A percentile compares a stretch with the other conserved stretches of the same genome.
Conservation (phyloP, 2,888 invertebrate genomes). For the Reticulitermes lucifugus region DNA sequence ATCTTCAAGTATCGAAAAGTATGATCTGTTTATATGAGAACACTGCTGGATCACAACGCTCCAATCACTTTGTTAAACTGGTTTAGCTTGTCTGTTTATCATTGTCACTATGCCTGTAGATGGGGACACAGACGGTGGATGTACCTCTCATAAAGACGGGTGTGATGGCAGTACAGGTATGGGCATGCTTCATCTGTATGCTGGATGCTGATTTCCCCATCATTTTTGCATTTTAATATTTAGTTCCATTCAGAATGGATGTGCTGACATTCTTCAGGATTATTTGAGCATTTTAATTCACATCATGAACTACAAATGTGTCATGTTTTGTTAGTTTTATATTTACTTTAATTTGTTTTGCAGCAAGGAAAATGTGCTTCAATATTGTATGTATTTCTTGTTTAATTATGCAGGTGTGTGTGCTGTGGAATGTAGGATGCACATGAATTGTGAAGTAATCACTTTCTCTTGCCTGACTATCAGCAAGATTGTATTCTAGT, state of each 20-base stretch:
- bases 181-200: constrained; percentile 34
- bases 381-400: not conserved
- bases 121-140: constrained; percentile 81
- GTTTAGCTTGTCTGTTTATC: constrained; percentile 45
- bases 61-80: not conserved
- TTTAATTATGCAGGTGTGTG: constrained; percentile 13
- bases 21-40: not conserved
- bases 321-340: constrained; percentile 20
- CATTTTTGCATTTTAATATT: constrained; percentile 1
- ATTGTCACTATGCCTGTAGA: constrained; percentile 53
- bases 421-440: constrained; percentile 6
- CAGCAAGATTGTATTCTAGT: not conserved
- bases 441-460: not conserved
- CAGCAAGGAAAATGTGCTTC: constrained; percentile 24
- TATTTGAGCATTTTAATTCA: constrained; percentile 16
- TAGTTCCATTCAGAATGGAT: constrained; percentile 6
- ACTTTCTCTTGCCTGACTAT: constrained; percentile 10
- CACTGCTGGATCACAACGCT: not conserved
- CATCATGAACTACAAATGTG: not conserved
- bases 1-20: not conserved
- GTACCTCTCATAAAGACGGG: constrained; percentile 92
- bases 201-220: constrained; percentile 26
- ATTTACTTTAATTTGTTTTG: not conserved
- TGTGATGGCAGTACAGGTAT: constrained; percentile 93
- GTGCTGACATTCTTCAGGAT: constrained; percentile 21